These are phyloP conservation scores for Drosophila sordidapex DNA, from an alignment of 2,888 invertebrate species.

Conservation along the genomic window DNA sequence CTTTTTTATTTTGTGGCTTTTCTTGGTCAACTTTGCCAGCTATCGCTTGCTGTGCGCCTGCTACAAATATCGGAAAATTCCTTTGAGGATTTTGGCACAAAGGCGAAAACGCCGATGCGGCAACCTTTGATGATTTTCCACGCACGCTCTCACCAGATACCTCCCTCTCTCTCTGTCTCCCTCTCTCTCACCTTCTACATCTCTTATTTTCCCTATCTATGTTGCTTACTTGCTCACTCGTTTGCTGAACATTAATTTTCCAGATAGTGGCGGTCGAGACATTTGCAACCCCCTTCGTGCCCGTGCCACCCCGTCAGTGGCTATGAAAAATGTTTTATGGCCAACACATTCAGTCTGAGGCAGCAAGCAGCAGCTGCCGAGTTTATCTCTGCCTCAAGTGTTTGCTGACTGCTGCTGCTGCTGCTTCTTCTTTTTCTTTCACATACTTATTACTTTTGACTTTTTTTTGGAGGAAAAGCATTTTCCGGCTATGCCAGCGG, in stretches of 20 bases:
- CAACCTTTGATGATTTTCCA: constrained; percentile 82
- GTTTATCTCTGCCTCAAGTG: constrained; percentile 61
- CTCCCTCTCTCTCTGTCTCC: constrained; percentile 7
- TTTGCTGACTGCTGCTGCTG: constrained; percentile 36
- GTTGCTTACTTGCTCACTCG: constrained; percentile 11
- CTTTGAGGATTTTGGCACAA: constrained; percentile 83
- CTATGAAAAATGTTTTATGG: constrained; percentile 74
- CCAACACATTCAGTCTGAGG: constrained; percentile 38
- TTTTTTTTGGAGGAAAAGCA: constrained; percentile 75
- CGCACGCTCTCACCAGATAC: constrained; percentile 44
- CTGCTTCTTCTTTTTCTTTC: constrained; percentile 53
- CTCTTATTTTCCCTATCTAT: background rate
- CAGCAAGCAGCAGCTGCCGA: constrained; percentile 38
- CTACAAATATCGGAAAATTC: constrained; percentile 84
- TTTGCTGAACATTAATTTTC: constrained; percentile 63
- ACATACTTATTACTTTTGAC: constrained; percentile 78
- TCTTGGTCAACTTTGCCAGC: constrained; percentile 73
- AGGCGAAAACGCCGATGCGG: constrained; percentile 76
- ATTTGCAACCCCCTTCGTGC: constrained; percentile 66
- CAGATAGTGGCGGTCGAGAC: constrained; percentile 65
- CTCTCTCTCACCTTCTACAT: constrained; percentile 7
- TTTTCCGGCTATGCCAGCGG: constrained; percentile 55
- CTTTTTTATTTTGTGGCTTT: constrained; percentile 58
- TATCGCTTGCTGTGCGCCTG: constrained; percentile 76
- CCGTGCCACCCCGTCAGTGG: constrained; percentile 27